These are phyloP conservation scores for Geococcyx californianus DNA, from an alignment of 2,113 vertebrate species.

Conservation along the genomic window DNA sequence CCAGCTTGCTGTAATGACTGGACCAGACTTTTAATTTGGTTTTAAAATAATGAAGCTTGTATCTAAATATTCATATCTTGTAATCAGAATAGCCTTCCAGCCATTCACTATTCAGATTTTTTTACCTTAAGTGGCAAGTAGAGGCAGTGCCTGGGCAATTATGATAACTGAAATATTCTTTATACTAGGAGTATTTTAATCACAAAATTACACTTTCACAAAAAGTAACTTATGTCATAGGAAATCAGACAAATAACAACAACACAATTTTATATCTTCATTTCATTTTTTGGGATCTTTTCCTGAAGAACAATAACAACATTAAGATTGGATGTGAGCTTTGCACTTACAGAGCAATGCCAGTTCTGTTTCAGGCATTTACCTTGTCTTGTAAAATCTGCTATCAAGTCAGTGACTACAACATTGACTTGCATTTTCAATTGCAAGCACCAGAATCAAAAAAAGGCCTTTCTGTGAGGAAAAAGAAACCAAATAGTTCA, in stretches of 20 bases:
- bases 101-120: background rate
- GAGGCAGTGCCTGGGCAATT: background rate
- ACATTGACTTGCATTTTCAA: background rate
- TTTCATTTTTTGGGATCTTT: background rate
- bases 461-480: background rate
- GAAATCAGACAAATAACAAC: background rate
- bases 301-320: background rate
- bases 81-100: background rate
- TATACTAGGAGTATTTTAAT: background rate
- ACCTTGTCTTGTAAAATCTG: background rate
- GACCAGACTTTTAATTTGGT: background rate
- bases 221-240: background rate
- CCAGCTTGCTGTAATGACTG: background rate
- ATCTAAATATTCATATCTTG: background rate
- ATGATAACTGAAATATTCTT: background rate
- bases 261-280: background rate
- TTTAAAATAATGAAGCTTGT: background rate
- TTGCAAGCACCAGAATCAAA: background rate
- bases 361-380: background rate
- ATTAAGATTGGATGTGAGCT: background rate
- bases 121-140: background rate
- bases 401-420: background rate
- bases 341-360: background rate
- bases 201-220: background rate
- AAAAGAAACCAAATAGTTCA: background rate